Evolutionary conservation across 2,888 invertebrate genomes (phyloP).

Genomic region (Cyaniris semiargus): DNA sequence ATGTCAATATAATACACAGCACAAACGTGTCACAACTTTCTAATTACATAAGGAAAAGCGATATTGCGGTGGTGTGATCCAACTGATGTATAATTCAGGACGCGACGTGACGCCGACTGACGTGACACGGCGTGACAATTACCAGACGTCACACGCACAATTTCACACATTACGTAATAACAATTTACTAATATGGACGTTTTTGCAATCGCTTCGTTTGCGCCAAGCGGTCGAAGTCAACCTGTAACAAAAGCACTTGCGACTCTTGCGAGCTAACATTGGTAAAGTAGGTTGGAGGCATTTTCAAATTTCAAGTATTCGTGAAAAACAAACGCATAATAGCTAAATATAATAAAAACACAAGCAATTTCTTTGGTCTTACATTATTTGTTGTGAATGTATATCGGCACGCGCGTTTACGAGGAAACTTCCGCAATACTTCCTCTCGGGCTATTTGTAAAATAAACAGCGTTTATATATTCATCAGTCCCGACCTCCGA

Average conservation of each 20-base stretch:
- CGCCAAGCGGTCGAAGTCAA: background rate
- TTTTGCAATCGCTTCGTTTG: background rate
- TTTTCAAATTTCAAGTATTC: too few species aligned
- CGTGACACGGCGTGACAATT: conserved; percentile 4
- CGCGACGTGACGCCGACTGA: background rate
- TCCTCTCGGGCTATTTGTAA: background rate
- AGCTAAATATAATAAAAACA: too few species aligned
- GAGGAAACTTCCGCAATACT: background rate
- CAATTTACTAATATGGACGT: background rate
- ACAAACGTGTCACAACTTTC: background rate
- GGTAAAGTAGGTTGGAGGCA: too few species aligned
- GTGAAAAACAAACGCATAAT: too few species aligned
- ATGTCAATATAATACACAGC: background rate
- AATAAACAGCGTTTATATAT: background rate
- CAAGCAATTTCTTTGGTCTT: too few species aligned
- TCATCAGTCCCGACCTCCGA: background rate
- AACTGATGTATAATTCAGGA: conserved; percentile 4
- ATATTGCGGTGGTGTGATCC: background rate
- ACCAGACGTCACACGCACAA: background rate
- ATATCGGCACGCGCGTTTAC: too few species aligned
- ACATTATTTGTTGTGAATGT: too few species aligned
- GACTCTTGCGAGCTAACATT: too few species aligned
- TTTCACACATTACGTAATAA: background rate
- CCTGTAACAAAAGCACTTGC: too few species aligned
- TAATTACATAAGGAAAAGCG: conserved; percentile 9